Percentiles rank a stretch among this genome's conserved stretches.
These are phyloP conservation scores for Conistra vaccinii DNA, from an alignment of 2,888 invertebrate species.

Conservation along the genomic window DNA sequence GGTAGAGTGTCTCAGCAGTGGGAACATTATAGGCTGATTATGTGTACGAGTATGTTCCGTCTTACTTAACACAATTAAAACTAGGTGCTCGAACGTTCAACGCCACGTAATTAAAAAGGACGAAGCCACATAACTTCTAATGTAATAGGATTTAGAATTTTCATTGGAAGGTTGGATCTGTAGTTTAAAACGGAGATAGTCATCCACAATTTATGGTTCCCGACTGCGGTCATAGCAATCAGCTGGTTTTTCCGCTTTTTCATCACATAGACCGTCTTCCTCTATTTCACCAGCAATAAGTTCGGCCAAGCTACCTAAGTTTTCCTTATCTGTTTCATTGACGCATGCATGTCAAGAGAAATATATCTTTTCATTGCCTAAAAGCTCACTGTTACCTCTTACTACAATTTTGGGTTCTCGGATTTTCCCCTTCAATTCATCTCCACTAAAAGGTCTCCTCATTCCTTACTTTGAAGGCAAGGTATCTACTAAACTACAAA, in stretches of 20 bases:
- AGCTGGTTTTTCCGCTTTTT: neutral
- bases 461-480: neutral
- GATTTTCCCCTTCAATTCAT: neutral
- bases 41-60: no score
- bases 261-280: neutral
- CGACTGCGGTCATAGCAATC: neutral
- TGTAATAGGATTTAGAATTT: constrained; percentile 54
- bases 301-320: neutral
- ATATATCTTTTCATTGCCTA: neutral
- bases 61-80: constrained; percentile 22
- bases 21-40: no score
- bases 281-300: neutral
- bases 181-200: neutral
- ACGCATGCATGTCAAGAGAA: neutral
- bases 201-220: neutral
- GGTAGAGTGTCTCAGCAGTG: no score
- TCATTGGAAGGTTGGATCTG: constrained; percentile 16
- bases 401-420: neutral
- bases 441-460: neutral
- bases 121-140: constrained; percentile 51
- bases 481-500: neutral
- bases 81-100: neutral
- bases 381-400: neutral
- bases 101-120: constrained; percentile 48
- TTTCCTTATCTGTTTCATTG: neutral